Percentiles rank a stretch among this genome's conserved stretches.
Evolutionary conservation across 2,797 vertebrate species (phyloP).

Genomic region (Lycodopsis pacificus): DNA sequence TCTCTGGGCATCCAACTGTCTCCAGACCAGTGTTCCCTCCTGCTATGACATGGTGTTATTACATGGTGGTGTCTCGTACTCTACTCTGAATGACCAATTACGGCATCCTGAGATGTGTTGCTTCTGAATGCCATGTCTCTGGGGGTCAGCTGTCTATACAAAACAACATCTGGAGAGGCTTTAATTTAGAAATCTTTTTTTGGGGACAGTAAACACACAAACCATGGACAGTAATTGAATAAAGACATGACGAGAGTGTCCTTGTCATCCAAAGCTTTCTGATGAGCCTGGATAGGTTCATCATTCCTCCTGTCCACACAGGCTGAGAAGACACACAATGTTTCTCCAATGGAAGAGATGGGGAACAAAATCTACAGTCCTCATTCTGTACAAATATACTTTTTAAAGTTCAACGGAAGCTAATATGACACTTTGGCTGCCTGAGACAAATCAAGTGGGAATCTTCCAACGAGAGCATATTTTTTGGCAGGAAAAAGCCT

Average conservation of each 20-base stretch:
- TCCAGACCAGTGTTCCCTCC: background rate
- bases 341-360: background rate
- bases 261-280: background rate
- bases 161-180: background rate
- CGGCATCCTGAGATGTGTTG: background rate
- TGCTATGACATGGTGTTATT: background rate
- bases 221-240: background rate
- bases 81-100: background rate
- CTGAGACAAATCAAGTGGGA: background rate
- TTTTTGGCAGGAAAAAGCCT: too few species aligned
- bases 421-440: background rate
- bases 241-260: background rate
- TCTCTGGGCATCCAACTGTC: constrained; percentile 35
- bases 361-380: background rate
- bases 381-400: background rate
- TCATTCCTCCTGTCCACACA: background rate
- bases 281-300: background rate
- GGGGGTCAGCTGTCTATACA: background rate
- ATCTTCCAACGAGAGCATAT: too few species aligned
- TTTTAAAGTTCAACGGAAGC: background rate
- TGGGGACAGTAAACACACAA: background rate
- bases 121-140: background rate
- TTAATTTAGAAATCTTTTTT: background rate
- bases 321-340: background rate
- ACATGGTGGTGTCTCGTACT: background rate